Percentiles rank a stretch among this genome's conserved stretches.
phyloP scores from a whole-genome alignment of 92 coral and sea anemone species.

The Zoanthus sociatus region DNA sequence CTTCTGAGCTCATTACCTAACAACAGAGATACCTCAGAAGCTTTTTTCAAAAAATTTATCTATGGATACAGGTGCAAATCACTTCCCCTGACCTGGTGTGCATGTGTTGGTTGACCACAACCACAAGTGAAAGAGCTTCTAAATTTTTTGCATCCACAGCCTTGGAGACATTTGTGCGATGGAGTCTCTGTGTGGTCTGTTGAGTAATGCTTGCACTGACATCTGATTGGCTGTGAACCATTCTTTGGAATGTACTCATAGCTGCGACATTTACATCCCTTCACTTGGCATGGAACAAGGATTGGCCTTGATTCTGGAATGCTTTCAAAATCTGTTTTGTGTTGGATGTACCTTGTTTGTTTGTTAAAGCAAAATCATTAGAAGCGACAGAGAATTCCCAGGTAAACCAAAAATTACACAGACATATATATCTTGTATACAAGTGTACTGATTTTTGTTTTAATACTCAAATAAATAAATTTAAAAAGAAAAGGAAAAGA shows the following conservation, averaged over 20 bases:
- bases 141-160: slow-evolving; percentile 86
- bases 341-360: slow-evolving; percentile 84
- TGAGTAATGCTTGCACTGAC: slow-evolving; percentile 95
- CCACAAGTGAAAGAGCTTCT: slow-evolving; percentile 96
- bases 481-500: too few species aligned
- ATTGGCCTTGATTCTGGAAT: slow-evolving; percentile 89
- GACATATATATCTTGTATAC: too few species aligned
- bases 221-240: slow-evolving; percentile 96
- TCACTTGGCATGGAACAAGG: slow-evolving; percentile 83
- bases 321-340: slow-evolving; percentile 86
- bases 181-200: slow-evolving; percentile 88
- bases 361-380: neutral
- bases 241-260: slow-evolving; percentile 93
- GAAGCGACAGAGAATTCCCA: too few species aligned
- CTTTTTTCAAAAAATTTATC: too few species aligned
- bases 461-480: too few species aligned
- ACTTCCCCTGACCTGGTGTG: slow-evolving; percentile 76
- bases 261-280: slow-evolving; percentile 88
- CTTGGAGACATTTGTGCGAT: slow-evolving; percentile 91
- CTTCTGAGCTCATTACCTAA: too few species aligned
- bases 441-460: too few species aligned
- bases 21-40: too few species aligned
- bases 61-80: neutral
- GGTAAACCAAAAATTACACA: too few species aligned
- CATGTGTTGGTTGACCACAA: slow-evolving; percentile 92